These are phyloP conservation scores for Acrocephalus scirpaceus DNA, from an alignment of 2,797 vertebrate genomes.

Conservation along the genomic window DNA sequence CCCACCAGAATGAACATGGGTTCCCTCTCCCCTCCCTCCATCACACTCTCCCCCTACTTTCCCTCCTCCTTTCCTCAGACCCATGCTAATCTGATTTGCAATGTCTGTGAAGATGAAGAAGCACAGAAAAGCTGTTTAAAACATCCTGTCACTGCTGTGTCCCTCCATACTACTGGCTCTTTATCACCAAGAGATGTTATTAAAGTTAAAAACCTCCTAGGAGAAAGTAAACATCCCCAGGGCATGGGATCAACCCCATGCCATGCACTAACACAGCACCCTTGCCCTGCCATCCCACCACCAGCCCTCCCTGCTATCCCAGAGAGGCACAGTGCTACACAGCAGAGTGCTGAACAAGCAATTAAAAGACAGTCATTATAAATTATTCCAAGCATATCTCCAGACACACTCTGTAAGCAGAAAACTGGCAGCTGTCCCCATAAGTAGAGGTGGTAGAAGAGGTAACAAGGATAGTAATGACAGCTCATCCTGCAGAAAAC, in stretches of 20 bases:
- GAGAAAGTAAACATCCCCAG: constrained; percentile 28
- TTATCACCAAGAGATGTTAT: constrained; percentile 68
- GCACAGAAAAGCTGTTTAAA: constrained; percentile 70
- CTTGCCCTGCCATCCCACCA: background rate
- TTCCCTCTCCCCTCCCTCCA: background rate
- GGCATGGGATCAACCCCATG: background rate
- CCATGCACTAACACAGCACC: background rate
- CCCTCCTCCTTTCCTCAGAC: background rate
- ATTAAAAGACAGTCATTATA: constrained; percentile 2
- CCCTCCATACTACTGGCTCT: constrained; percentile 24
- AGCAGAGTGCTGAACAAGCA: constrained; percentile 27
- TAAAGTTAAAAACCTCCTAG: constrained; percentile 69
- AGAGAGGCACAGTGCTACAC: background rate
- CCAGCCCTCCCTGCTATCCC: background rate
- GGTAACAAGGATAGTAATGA: background rate
- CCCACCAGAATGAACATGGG: background rate
- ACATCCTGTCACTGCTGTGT: constrained; percentile 67
- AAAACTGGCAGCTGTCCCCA: background rate
- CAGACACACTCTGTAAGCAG: background rate
- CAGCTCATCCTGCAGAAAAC: background rate
- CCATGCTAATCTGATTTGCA: constrained; percentile 68
- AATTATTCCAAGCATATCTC: constrained; percentile 13
- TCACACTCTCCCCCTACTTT: background rate
- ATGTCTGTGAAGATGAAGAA: constrained; percentile 67
- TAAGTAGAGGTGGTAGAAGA: background rate